These are phyloP conservation scores for Stichodactyla mertensii DNA, from an alignment of 64 coral and sea anemone species.

Conservation along the genomic window DNA sequence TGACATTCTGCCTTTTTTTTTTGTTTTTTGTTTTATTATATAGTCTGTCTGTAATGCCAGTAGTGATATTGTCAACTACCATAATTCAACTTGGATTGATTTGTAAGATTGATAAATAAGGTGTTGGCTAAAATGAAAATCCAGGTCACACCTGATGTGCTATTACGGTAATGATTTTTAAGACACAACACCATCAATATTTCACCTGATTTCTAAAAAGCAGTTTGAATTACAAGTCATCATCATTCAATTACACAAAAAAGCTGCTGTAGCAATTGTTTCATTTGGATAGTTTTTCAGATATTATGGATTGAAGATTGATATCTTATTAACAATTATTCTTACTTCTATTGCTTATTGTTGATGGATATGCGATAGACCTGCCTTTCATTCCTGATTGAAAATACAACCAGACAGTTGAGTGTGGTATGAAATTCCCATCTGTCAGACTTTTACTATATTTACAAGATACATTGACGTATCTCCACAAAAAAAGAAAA, in stretches of 20 bases:
- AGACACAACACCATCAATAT: not conserved
- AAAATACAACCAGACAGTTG: not conserved
- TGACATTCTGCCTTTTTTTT: not conserved
- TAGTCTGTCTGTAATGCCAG: not conserved
- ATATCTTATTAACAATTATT: not conserved
- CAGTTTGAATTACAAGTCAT: not conserved
- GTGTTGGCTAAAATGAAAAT: not conserved
- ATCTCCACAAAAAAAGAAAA: not conserved
- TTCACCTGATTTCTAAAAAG: conserved; percentile 3
- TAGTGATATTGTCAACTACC: not conserved
- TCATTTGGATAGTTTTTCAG: not conserved
- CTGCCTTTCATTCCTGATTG: not conserved
- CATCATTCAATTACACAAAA: not conserved
- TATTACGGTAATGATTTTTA: not conserved
- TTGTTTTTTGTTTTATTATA: not conserved
- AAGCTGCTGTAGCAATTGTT: not conserved
- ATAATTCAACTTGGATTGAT: not conserved
- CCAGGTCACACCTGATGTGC: not conserved
- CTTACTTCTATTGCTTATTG: not conserved
- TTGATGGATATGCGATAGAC: not conserved
- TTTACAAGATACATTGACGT: not conserved
- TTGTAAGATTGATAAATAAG: not conserved
- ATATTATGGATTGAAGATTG: not conserved
- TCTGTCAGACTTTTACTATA: not conserved
- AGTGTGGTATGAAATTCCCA: not conserved